Evolutionary conservation across 2,888 invertebrate species (phyloP), one percentile per base, ranked within the genome.

Genomic region (Quadroppia sp.): DNA sequence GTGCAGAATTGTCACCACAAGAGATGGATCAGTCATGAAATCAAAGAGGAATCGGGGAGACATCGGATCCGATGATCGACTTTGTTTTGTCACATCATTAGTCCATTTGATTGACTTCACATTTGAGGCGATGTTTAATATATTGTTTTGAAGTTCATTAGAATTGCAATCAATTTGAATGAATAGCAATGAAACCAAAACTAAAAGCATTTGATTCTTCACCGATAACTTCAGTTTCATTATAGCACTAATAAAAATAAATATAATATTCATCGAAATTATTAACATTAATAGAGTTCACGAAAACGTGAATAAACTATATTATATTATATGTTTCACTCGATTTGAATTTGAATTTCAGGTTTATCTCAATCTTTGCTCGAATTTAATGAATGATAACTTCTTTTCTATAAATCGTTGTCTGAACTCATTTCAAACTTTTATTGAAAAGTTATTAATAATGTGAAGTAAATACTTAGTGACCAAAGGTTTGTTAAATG

Each of bases 1-100:
- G 25, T 76, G 72, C 30, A 76, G 42, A 23, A 76, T 69, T 9
- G 76, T 76, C 20, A 76, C 74, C 36, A 72, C 28, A 13, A 76
- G 40, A 20, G 76, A 72, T 32, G 76, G 76, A 50, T 76, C 76
- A 40, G 74, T 72, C 0, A 76, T 32, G 30, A 76, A 76, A 40
- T 64, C 72, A n/a, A 75, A 36, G 2, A 71, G 20, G 28, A 30
- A 42, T 61, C 74, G 23, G 13, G 73, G 50, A 20, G 67, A 40
- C 20, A 40, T 40, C 11, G 40, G 30, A 40, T 42, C 32, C 11
- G 11, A 40, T 17, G 15, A 7, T 32, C 32, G 1, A 13, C 61
- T 36, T 17, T 32, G 36, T 61, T 1, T 61, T n/a, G 61, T n/a
- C 2, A 32, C 2, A 9, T 13, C 40, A 32, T 20, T 67, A 11